Evolutionary conservation across 2,888 invertebrate genomes (phyloP).

Genomic region (Calliphora vomitoria): DNA sequence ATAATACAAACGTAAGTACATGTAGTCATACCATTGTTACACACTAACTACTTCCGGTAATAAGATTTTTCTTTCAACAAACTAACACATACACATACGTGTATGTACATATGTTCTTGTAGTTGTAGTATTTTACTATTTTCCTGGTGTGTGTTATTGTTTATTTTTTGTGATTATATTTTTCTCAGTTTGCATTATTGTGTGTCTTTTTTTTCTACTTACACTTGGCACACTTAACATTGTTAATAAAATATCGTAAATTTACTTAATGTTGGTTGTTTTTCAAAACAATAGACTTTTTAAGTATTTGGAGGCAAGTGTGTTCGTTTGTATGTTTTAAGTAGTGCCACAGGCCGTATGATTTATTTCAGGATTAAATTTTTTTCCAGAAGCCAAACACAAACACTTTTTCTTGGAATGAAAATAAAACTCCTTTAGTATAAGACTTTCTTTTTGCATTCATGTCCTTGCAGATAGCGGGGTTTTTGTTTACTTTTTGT

Average conservation of each 20-base stretch:
- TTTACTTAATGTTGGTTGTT: conserved; percentile 52
- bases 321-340: conserved; percentile 18
- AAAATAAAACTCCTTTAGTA: conserved; percentile 4
- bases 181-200: conserved; percentile 6
- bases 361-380: conserved; percentile 42
- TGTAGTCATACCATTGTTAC: conserved; percentile 13
- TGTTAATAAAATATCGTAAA: conserved; percentile 50
- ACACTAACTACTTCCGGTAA: conserved; percentile 55
- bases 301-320: conserved; percentile 27
- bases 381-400: conserved; percentile 21
- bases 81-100: conserved; percentile 9
- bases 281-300: conserved; percentile 43
- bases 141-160: conserved; percentile 1
- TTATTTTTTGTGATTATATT: background rate
- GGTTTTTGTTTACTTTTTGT: background rate
- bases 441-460: conserved; percentile 2
- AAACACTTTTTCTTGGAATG: conserved; percentile 13
- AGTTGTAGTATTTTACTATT: background rate
- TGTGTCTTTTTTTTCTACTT: background rate
- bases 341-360: conserved; percentile 33
- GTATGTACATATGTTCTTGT: background rate
- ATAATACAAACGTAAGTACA: background rate
- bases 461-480: background rate
- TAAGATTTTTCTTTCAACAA: conserved; percentile 35
- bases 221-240: conserved; percentile 49